Evolutionary conservation across 2,113 vertebrate species (phyloP).

Genomic region (Ammospiza nelsoni): DNA sequence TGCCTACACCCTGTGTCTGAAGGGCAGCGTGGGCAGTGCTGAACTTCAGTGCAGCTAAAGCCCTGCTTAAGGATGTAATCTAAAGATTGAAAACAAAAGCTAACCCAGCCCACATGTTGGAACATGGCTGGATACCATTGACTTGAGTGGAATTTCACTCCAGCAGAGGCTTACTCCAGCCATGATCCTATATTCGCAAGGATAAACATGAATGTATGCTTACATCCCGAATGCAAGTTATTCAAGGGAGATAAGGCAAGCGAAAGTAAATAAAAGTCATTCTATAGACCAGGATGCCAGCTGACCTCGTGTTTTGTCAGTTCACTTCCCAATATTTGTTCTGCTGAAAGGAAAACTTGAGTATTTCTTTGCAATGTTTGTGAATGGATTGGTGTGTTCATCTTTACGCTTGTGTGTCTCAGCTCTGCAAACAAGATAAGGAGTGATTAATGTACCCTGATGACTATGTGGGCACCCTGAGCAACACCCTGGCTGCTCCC

Average conservation of each 20-base stretch:
- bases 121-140: background rate
- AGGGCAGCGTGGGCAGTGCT: background rate
- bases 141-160: constrained; percentile 15
- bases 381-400: background rate
- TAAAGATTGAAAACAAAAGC: background rate
- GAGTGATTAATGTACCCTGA: background rate
- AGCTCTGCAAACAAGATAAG: background rate
- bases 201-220: background rate
- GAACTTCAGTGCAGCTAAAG: background rate
- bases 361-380: constrained; percentile 6
- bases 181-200: background rate
- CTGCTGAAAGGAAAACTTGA: constrained; percentile 18
- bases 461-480: background rate
- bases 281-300: constrained; percentile 14
- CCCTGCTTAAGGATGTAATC: background rate
- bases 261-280: constrained; percentile 32
- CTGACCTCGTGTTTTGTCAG: background rate
- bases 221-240: background rate
- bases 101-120: background rate
- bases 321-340: constrained; percentile 31
- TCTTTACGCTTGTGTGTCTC: background rate
- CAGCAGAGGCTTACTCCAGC: background rate
- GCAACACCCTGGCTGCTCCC: background rate
- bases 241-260: constrained; percentile 15
- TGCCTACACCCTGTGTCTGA: rapidly evolving